These are phyloP conservation scores for Dromiciops gliroides DNA, from an alignment of 2,113 vertebrate genomes.

Conservation along the genomic window DNA sequence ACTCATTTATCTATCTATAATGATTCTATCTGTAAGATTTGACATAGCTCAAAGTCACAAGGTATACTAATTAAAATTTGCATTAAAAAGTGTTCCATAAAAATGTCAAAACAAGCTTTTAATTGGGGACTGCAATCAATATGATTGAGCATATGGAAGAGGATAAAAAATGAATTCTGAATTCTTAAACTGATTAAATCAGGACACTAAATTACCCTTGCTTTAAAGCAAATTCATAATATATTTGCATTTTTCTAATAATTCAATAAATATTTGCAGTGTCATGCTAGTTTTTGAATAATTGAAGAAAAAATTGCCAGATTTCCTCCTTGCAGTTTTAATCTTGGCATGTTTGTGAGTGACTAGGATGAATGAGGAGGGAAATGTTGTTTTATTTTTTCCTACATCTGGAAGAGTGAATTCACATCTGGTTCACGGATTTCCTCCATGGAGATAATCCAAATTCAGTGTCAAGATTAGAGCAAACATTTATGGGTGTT, in stretches of 20 bases:
- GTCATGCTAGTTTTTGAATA: slow-evolving; percentile 14
- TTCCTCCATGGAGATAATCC: slow-evolving; percentile 85
- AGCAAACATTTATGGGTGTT: slow-evolving; percentile 83
- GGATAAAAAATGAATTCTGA: slow-evolving; percentile 26
- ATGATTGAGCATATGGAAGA: slow-evolving; percentile 30
- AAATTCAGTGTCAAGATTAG: slow-evolving; percentile 85
- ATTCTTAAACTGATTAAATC: slow-evolving; percentile 32
- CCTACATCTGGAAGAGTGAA: slow-evolving; percentile 81
- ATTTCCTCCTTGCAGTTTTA: slow-evolving; percentile 50
- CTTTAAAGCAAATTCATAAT: slow-evolving; percentile 42
- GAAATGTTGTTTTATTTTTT: slow-evolving; percentile 72
- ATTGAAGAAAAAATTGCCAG: slow-evolving; percentile 40
- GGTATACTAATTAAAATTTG: slow-evolving; percentile 45
- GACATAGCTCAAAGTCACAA: slow-evolving; percentile 34
- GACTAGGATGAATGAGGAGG: slow-evolving; percentile 49
- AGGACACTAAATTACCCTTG: slow-evolving; percentile 17
- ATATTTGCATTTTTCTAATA: slow-evolving; percentile 32
- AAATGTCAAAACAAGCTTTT: slow-evolving; percentile 48
- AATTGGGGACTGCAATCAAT: slow-evolving; percentile 26
- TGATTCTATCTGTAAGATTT: slow-evolving; percentile 36
- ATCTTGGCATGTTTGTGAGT: slow-evolving; percentile 56
- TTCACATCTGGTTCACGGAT: slow-evolving; percentile 87
- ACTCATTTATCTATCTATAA: slow-evolving; percentile 40
- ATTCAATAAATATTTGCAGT: slow-evolving; percentile 9
- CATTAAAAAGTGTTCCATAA: not conserved